A percentile compares a stretch with the other conserved stretches of the same genome.
Evolutionary conservation across 2,113 vertebrate species (phyloP).

Genomic region (Tylochromis polylepis): DNA sequence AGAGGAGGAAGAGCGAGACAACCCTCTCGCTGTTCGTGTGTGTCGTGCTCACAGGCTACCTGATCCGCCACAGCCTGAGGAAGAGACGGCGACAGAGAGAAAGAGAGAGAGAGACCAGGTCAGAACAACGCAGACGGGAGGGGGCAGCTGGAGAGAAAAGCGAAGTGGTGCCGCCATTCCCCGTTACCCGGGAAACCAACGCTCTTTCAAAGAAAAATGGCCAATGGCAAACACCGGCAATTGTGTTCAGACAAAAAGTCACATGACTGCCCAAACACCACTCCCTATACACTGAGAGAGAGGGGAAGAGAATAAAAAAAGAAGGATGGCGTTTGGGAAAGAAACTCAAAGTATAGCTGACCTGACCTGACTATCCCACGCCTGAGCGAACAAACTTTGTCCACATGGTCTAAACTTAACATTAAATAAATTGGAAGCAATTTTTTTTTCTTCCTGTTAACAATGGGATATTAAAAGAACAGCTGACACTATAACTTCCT

Average conservation of each 20-base stretch:
- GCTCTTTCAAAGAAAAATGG: slow-evolving; percentile 73
- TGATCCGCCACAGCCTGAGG: slow-evolving; percentile 47
- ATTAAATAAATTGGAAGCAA: background rate
- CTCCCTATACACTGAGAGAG: slow-evolving; percentile 44
- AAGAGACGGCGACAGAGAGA: slow-evolving; percentile 22
- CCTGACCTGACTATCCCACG: background rate
- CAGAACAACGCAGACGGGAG: slow-evolving; percentile 18
- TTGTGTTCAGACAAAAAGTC: slow-evolving; percentile 76
- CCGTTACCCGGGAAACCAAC: slow-evolving; percentile 75
- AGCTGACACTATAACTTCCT: background rate
- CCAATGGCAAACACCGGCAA: slow-evolving; percentile 75
- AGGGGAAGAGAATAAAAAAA: background rate
- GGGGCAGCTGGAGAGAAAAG: slow-evolving; percentile 55
- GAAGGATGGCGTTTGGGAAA: background rate
- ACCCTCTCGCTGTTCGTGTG: slow-evolving; percentile 19
- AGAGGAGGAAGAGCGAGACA: slow-evolving; percentile 30
- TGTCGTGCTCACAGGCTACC: slow-evolving; percentile 43
- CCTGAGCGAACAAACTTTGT: background rate
- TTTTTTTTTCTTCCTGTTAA: background rate
- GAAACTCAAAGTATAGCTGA: background rate
- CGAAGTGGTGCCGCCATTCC: slow-evolving; percentile 76
- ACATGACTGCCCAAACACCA: slow-evolving; percentile 71
- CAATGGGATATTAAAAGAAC: background rate
- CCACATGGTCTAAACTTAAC: background rate
- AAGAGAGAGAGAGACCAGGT: slow-evolving; percentile 9